Percentiles rank a stretch among this genome's conserved stretches.
phyloP scores from a whole-genome alignment of 2,113 vertebrate genomes.

The Hypomesus transpacificus region DNA sequence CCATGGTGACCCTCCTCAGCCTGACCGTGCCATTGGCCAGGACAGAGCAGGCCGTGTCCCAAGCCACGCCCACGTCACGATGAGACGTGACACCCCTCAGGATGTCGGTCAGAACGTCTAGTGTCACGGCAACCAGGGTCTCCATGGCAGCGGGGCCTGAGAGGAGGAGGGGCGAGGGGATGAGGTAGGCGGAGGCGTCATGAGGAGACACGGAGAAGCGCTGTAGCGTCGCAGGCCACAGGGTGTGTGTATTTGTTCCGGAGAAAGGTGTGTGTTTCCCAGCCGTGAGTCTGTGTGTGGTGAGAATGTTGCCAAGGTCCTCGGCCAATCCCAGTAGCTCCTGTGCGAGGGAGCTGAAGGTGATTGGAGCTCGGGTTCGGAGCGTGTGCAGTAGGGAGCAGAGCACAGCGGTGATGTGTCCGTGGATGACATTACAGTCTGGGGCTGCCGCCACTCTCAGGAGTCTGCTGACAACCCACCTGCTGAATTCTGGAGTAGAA shows the following conservation, averaged over 20 bases:
- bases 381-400: conserved; percentile 87
- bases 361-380: conserved; percentile 76
- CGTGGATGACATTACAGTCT: conserved; percentile 80
- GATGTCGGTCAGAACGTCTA: conserved; percentile 75
- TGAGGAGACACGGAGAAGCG: conserved; percentile 68
- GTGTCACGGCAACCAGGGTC: conserved; percentile 70
- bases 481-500: conserved; percentile 79
- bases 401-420: conserved; percentile 79
- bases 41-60: conserved; percentile 81
- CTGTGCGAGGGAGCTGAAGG: conserved; percentile 78
- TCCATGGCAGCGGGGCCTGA: conserved; percentile 76
- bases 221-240: conserved; percentile 78
- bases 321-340: conserved; percentile 80
- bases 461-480: conserved; percentile 89
- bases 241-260: conserved; percentile 24
- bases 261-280: conserved; percentile 17
- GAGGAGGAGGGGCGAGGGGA: conserved; percentile 75
- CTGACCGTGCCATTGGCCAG: conserved; percentile 74
- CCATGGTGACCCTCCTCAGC: conserved; percentile 73
- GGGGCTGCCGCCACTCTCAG: conserved; percentile 86
- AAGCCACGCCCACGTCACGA: conserved; percentile 73
- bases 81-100: conserved; percentile 78
- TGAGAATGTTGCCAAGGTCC: conserved; percentile 76
- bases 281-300: conserved; percentile 44
- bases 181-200: conserved; percentile 72